A percentile compares a stretch with the other conserved stretches of the same genome.
phyloP scores from a whole-genome alignment of 2,113 vertebrate genomes.

The Aphyosemion australe region DNA sequence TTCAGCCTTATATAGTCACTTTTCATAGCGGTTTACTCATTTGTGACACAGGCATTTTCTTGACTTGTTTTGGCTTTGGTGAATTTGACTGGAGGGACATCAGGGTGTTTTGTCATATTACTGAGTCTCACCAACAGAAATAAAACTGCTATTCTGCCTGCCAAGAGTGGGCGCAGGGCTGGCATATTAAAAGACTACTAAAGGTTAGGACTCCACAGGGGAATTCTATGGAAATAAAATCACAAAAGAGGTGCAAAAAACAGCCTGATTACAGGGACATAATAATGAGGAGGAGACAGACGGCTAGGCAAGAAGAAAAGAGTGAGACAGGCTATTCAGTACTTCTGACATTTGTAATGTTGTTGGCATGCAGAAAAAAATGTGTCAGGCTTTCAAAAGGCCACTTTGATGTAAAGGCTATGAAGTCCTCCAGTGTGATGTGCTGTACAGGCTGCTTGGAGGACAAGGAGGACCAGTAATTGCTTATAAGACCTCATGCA shows the following conservation, averaged over 20 bases:
- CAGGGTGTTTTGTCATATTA: constrained; percentile 61
- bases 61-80: constrained; percentile 15
- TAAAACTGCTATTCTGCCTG: constrained; percentile 59
- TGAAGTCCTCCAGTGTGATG: constrained; percentile 15
- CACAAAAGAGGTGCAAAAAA: constrained; percentile 50
- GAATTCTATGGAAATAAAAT: constrained; percentile 65
- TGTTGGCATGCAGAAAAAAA: constrained; percentile 19
- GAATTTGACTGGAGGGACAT: constrained; percentile 15
- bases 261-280: constrained; percentile 51
- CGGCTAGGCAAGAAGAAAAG: neutral
- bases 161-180: constrained; percentile 52
- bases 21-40: constrained; percentile 24
- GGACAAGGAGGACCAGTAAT: constrained; percentile 39
- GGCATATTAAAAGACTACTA: constrained; percentile 72
- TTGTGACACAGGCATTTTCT: neutral
- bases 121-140: constrained; percentile 58
- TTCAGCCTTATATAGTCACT: neutral
- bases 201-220: constrained; percentile 72
- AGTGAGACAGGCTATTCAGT: constrained; percentile 11
- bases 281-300: constrained; percentile 45
- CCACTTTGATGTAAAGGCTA: constrained; percentile 41
- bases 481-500: constrained; percentile 43
- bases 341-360: constrained; percentile 37
- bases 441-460: constrained; percentile 29
- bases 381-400: constrained; percentile 27